Evolutionary conservation across 2,113 vertebrate genomes (phyloP).

Genomic region (Bufo gargarizans): DNA sequence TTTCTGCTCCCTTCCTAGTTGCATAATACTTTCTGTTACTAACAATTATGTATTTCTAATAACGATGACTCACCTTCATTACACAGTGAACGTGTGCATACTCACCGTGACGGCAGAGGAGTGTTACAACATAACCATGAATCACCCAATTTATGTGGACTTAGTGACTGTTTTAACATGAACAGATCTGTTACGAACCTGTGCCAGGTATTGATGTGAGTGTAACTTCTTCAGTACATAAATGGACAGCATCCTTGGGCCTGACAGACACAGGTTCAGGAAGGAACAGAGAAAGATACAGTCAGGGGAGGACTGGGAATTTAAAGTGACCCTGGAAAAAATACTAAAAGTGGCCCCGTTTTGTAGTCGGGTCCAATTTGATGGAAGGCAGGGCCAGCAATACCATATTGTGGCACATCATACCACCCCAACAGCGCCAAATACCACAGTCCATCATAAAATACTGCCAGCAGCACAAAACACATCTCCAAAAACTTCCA

Average conservation of each 20-base stretch:
- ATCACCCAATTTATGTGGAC: neutral
- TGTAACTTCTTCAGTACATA: neutral
- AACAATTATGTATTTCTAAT: slow-evolving; percentile 5
- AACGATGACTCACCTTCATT: neutral
- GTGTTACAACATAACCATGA: slow-evolving; percentile 18
- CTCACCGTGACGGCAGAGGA: neutral
- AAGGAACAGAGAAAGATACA: neutral
- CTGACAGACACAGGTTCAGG: neutral
- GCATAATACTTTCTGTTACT: neutral
- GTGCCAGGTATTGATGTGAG: neutral
- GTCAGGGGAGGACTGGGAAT: neutral
- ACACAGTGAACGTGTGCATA: neutral
- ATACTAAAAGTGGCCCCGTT: no score
- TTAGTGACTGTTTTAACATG: neutral
- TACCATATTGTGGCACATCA: no score
- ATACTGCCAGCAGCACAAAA: no score
- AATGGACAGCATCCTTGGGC: neutral
- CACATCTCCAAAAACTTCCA: no score
- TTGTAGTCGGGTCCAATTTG: no score
- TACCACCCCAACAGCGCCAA: no score
- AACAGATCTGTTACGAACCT: neutral
- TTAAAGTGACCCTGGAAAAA: no score
- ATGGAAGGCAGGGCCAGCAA: no score
- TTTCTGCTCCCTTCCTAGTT: neutral
- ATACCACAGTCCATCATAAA: no score